These are phyloP conservation scores for Chrysolina haemoptera DNA, from an alignment of 2,888 invertebrate species.

Conservation along the genomic window DNA sequence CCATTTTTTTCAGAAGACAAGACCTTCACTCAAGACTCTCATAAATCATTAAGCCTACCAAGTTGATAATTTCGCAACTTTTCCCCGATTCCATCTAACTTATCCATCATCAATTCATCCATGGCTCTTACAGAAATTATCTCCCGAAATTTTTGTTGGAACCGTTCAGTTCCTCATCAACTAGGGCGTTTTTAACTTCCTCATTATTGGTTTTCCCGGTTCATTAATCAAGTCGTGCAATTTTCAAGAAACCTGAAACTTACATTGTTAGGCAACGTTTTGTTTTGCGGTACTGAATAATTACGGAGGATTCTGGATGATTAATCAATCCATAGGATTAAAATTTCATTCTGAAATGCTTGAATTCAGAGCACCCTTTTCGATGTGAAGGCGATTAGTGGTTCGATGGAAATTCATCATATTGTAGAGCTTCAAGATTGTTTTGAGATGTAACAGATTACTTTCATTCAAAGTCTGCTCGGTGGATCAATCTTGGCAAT, in stretches of 20 bases:
- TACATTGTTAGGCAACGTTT: constrained; percentile 44
- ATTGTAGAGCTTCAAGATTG: neutral
- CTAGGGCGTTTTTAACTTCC: constrained; percentile 26
- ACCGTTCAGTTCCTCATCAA: constrained; percentile 26
- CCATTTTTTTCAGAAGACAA: neutral
- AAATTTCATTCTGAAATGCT: constrained; percentile 25
- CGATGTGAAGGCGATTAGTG: neutral
- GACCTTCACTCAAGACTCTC: neutral
- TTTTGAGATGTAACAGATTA: neutral
- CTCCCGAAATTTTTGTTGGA: constrained; percentile 2
- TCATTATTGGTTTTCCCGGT: constrained; percentile 34
- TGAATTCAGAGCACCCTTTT: neutral
- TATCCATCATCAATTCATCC: constrained; percentile 24
- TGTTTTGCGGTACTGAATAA: constrained; percentile 36
- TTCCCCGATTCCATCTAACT: neutral
- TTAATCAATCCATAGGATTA: constrained; percentile 30
- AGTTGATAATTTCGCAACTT: constrained; percentile 16
- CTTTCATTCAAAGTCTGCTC: neutral
- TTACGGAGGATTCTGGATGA: constrained; percentile 32
- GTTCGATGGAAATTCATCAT: neutral
- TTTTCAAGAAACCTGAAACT: constrained; percentile 46
- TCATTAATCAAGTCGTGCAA: constrained; percentile 45
- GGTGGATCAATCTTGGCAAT: neutral
- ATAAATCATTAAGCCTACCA: neutral
- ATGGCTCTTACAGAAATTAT: constrained; percentile 7